These are phyloP conservation scores for Drosophila crucigera DNA, from an alignment of 2,888 invertebrate genomes.

Conservation along the genomic window DNA sequence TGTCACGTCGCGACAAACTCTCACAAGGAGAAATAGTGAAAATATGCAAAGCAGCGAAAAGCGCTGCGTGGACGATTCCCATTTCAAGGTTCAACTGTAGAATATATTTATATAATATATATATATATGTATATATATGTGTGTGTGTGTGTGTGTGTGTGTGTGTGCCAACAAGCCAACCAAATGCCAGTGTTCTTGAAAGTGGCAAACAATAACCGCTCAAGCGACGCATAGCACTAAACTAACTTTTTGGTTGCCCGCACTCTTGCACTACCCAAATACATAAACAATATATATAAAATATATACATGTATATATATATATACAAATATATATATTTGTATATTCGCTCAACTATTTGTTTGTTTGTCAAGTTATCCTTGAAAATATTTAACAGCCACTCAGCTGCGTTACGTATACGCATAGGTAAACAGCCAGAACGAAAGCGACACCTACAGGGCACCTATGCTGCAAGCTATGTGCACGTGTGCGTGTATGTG, in stretches of 20 bases:
- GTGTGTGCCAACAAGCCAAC: slow-evolving; percentile 23
- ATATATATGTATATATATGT: not conserved
- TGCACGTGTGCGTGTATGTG: slow-evolving; percentile 5
- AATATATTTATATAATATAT: slow-evolving; percentile 7
- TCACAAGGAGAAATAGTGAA: slow-evolving; percentile 72
- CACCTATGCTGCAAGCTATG: slow-evolving; percentile 49
- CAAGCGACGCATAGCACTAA: slow-evolving; percentile 56
- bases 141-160: too few relatives aligned
- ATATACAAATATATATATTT: too few relatives aligned
- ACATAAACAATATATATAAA: not conserved
- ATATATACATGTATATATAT: not conserved
- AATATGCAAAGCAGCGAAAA: slow-evolving; percentile 75
- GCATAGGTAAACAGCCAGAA: slow-evolving; percentile 74
- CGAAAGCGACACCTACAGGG: slow-evolving; percentile 68
- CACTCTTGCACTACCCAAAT: slow-evolving; percentile 7
- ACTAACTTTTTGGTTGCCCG: slow-evolving; percentile 65
- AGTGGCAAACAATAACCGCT: slow-evolving; percentile 63
- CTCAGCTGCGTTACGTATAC: slow-evolving; percentile 75
- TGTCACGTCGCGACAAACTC: slow-evolving; percentile 68
- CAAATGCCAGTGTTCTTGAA: slow-evolving; percentile 61
- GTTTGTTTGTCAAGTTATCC: slow-evolving; percentile 71
- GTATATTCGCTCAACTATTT: slow-evolving; percentile 39
- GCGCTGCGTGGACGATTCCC: slow-evolving; percentile 42
- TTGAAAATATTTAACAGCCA: slow-evolving; percentile 81
- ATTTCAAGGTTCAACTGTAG: slow-evolving; percentile 69